Base-by-base conservation (phyloP, 92 coral and sea anemone genomes). In the Palythoa caribaeorum region DNA sequence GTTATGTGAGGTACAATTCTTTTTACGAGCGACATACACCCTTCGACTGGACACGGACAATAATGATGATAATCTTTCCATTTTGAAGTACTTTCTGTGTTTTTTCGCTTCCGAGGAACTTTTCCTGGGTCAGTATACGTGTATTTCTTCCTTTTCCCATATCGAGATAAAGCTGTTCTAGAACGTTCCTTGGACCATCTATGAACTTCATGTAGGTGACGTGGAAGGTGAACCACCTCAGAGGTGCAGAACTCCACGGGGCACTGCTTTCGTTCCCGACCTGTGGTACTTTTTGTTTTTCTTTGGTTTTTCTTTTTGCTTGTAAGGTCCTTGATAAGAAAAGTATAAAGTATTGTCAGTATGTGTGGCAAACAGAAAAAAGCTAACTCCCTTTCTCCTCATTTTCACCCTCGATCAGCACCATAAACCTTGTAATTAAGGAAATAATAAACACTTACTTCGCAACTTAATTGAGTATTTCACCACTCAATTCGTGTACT, bases 121-220 rank as follows among this genome's bases (percentile, higher is more conserved):
- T 80, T 59, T 19, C 54, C 13, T 19, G 73, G 73, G 50, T 80
- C 85, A 10, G 85, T 38, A 73, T 1, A 86, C 15, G 84, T 53
- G 59, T 86, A 86, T 21, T 19, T 74, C 76, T 86, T 86, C 60
- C 89, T 48, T 12, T 75, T 48, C 20, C 89, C 89, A 76, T 73
- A 76, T 0, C 76, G 57, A 2, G 15, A 15, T 12, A 63, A 17
- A 38, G 68, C 86, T 53, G 80, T 90, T 59, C 90, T 40, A 19
- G 87, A 68, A 20, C 73, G 55, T 72, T 90, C 90, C 70, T 76
- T 90, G 63, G 73, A 73, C 91, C 92, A 87, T n/a, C 71, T 69
- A 78, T 90, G 92, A 20, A 90, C 90, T 35, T 57, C 71, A 15
- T 71, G 85, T 17, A 90, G 89, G 52, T 86, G 90, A 39, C 90